A percentile compares a stretch with the other conserved stretches of the same genome.
These are phyloP conservation scores for Thermophis baileyi DNA, from an alignment of 2,113 vertebrate species.

Conservation along the genomic window DNA sequence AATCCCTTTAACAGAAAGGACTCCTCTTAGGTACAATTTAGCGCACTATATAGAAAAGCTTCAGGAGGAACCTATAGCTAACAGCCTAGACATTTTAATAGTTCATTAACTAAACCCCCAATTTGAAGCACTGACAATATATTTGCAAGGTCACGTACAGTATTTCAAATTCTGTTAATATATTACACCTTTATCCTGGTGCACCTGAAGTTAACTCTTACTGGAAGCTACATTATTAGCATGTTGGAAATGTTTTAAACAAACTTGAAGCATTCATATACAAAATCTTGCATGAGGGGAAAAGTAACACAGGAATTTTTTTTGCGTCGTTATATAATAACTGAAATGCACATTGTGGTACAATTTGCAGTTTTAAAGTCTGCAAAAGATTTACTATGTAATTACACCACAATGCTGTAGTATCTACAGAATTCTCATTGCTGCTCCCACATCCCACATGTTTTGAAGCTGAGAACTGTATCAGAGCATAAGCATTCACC, in stretches of 20 bases:
- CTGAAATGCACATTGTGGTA: background rate
- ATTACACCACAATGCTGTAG: background rate
- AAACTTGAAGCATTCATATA: background rate
- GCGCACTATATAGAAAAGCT: background rate
- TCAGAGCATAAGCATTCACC: background rate
- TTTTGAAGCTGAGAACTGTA: background rate
- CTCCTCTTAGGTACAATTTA: background rate
- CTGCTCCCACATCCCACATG: background rate
- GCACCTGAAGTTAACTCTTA: background rate
- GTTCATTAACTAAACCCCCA: conserved; percentile 32
- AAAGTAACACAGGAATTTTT: background rate
- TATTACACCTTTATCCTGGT: conserved; percentile 19
- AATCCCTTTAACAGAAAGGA: background rate
- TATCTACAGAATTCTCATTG: background rate
- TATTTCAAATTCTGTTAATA: conserved; percentile 38
- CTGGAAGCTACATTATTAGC: background rate
- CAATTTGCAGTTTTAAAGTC: background rate
- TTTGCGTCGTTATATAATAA: background rate
- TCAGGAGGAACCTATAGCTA: background rate
- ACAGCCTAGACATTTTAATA: conserved; percentile 28
- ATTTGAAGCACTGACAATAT: conserved; percentile 24
- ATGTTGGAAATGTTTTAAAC: background rate
- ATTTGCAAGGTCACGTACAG: conserved; percentile 23
- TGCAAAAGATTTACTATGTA: background rate
- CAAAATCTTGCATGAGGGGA: background rate